Base-by-base conservation (phyloP, 2,113 vertebrate species). In the Choloepus hoffmanni region DNA sequence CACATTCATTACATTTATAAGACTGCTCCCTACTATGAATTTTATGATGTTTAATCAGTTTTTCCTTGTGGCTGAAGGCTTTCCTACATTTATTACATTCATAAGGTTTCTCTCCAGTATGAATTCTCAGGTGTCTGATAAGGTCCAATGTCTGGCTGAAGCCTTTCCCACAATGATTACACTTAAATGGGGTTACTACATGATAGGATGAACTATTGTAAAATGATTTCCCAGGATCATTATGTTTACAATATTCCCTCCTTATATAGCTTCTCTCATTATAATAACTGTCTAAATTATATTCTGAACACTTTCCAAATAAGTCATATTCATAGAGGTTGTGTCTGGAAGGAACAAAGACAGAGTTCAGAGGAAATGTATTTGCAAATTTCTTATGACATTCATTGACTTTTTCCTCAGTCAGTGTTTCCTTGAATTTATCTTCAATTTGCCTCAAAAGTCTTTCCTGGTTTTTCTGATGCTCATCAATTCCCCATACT, bases 101-200 rank as follows among this genome's bases (percentile, higher is more conserved):
- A 50, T 50, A 50, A 11, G 48, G 48, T 50, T 50, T 50, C 48
- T 50, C 48, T 50, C 48, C 48, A 58, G 53, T 55, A 55, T 98
- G 97, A 73, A 96, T 92, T 97, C 95, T 89, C 73, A 97, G 70
- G 83, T 98, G 98, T 89, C 97, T 95, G 68, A 97, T 97, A 28
- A 98, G 96, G 68, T 97, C 95, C 60, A 96, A 90, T 53, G 96
- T 97, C 84, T 97, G 95, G 92, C 73, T 95, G 67, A 97, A 96
- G 70, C 77, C 96, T 94, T 94, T 97, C 60, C 95, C 97, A 97
- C 97, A 97, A 67, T 97, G 93, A 78, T 95, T 97, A 94, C 97
- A 97, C 10, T 94, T 97, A 91, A 96, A 97, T 50, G 96, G 96
- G 28, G 86, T 94, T 92, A 92, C 53, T 18, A 74, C 94, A 93